Conservation (phyloP, 92 coral and sea anemone species). For the Metridium senile region DNA sequence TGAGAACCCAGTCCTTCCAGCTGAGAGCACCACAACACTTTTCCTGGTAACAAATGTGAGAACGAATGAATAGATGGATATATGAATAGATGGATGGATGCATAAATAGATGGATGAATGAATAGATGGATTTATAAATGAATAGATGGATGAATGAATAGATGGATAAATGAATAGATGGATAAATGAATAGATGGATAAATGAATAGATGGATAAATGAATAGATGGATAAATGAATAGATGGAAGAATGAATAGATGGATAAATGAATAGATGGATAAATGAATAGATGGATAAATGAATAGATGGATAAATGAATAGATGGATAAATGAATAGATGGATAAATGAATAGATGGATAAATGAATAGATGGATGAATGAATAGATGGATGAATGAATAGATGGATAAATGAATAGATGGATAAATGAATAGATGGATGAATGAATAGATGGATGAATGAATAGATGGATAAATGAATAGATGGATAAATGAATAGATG, state of each 20-base stretch:
- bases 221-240: neutral
- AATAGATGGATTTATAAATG: neutral
- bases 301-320: too few relatives aligned
- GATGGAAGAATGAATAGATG: neutral
- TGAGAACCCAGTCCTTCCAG: constrained; percentile 37
- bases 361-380: too few relatives aligned
- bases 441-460: neutral
- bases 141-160: neutral
- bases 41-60: constrained; percentile 11
- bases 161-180: neutral
- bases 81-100: neutral
- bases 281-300: neutral
- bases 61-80: neutral
- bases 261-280: neutral
- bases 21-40: constrained; percentile 36
- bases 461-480: neutral
- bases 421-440: neutral
- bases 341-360: too few relatives aligned
- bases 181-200: neutral
- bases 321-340: too few relatives aligned
- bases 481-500: constrained; percentile 6
- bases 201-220: neutral
- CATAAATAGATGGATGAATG: constrained; percentile 10
- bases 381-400: too few relatives aligned
- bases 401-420: too few relatives aligned